phyloP scores from a whole-genome alignment of 2,888 invertebrate genomes.

The Drosophila paramelanica region DNA sequence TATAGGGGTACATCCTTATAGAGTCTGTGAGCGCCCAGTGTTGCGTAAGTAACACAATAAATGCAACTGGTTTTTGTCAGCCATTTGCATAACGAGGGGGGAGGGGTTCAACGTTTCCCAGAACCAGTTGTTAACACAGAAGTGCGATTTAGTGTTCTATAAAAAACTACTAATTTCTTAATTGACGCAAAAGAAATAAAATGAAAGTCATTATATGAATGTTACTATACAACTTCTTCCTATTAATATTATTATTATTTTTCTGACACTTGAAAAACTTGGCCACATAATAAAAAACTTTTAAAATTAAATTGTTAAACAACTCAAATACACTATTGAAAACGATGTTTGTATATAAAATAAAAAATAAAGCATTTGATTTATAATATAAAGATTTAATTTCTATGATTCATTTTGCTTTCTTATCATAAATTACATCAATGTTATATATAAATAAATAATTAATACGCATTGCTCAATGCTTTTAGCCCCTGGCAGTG shows the following conservation, averaged over 20 bases:
- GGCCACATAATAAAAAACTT: too few relatives aligned
- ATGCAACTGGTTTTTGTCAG: constrained; percentile 56
- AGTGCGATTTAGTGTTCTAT: background rate
- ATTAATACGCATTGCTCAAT: constrained; percentile 2
- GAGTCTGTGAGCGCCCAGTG: constrained; percentile 35
- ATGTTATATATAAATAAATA: constrained; percentile 7
- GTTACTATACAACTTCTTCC: too few relatives aligned
- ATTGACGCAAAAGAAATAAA: background rate
- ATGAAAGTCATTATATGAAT: background rate
- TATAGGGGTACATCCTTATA: constrained; percentile 34
- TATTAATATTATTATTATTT: too few relatives aligned
- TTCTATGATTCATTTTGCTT: background rate
- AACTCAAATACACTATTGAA: background rate
- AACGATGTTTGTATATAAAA: background rate
- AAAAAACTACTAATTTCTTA: background rate
- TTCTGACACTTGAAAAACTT: too few relatives aligned
- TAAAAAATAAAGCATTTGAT: background rate
- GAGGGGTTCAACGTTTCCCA: background rate
- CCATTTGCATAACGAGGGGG: constrained; percentile 16
- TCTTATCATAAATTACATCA: background rate
- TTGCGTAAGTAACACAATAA: constrained; percentile 62
- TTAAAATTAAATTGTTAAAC: too few relatives aligned
- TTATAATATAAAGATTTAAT: background rate
- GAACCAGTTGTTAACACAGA: background rate
- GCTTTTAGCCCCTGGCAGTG: constrained; percentile 61